Percentiles rank a stretch among this genome's conserved stretches.
phyloP scores from a whole-genome alignment of 1,140 invertebrate species.

The Trypoxylus dichotomus region DNA sequence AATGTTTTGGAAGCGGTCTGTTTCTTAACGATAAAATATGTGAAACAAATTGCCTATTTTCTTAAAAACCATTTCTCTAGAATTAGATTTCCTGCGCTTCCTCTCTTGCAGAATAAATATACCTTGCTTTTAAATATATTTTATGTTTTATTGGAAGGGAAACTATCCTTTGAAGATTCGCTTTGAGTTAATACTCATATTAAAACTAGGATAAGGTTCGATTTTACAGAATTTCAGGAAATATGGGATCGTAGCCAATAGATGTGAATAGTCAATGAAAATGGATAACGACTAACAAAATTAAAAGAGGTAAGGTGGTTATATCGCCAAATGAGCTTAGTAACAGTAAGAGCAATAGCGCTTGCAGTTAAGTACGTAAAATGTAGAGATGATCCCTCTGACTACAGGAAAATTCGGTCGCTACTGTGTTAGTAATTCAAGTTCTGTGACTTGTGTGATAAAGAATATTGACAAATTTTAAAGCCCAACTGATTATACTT shows the following conservation, averaged over 20 bases:
- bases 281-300: not conserved
- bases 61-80: conserved; percentile 24
- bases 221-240: not conserved
- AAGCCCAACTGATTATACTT: too few relatives aligned
- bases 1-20: conserved; percentile 15
- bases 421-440: too few relatives aligned
- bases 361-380: too few relatives aligned
- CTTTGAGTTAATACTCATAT: not conserved
- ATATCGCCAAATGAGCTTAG: too few relatives aligned
- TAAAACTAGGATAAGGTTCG: not conserved
- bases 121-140: conserved; percentile 1
- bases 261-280: not conserved
- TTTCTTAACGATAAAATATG: conserved; percentile 26
- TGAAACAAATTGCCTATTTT: conserved; percentile 31
- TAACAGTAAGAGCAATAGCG: too few relatives aligned
- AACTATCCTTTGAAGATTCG: not conserved
- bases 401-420: too few relatives aligned
- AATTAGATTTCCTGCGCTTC: not conserved
- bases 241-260: not conserved
- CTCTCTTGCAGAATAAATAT: conserved; percentile 11
- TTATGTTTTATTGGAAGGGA: conserved; percentile 9
- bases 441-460: too few relatives aligned
- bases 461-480: too few relatives aligned
- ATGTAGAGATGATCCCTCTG: too few relatives aligned
- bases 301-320: too few relatives aligned